A percentile compares a stretch with the other conserved stretches of the same genome.
phyloP scores from a whole-genome alignment of 2,797 vertebrate species.

The Dendrocincla fuliginosa region DNA sequence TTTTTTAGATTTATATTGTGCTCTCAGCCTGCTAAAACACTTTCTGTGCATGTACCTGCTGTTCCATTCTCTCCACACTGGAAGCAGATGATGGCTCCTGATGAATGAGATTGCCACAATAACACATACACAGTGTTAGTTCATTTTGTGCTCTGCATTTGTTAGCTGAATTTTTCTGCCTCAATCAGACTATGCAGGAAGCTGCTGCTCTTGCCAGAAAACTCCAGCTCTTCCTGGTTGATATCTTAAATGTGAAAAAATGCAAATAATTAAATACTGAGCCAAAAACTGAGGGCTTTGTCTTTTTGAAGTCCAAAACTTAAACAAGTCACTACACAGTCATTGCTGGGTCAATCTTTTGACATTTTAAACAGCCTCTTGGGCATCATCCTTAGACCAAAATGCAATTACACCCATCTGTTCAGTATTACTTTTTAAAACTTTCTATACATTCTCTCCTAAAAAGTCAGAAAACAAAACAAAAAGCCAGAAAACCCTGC shows the following conservation, averaged over 20 bases:
- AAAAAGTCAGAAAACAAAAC: neutral
- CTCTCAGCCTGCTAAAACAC: neutral
- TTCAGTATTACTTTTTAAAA: neutral
- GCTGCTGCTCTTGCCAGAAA: neutral
- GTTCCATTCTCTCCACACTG: neutral
- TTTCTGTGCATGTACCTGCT: neutral
- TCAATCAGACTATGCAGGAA: neutral
- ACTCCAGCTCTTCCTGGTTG: neutral
- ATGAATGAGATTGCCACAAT: neutral
- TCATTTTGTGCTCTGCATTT: neutral
- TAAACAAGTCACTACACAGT: neutral
- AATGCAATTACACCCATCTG: neutral
- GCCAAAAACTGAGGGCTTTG: neutral
- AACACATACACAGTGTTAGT: neutral
- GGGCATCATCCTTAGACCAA: neutral
- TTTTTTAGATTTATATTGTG: neutral
- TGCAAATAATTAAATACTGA: neutral
- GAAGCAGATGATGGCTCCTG: constrained; percentile 12
- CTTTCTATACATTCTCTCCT: neutral
- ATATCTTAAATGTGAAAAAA: neutral
- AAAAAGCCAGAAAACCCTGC: neutral
- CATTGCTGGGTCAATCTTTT: neutral
- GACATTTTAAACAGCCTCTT: neutral
- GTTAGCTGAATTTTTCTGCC: neutral
- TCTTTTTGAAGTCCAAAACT: neutral